Evolutionary conservation across 1,140 invertebrate species (phyloP).

Genomic region (Achroia grisella): DNA sequence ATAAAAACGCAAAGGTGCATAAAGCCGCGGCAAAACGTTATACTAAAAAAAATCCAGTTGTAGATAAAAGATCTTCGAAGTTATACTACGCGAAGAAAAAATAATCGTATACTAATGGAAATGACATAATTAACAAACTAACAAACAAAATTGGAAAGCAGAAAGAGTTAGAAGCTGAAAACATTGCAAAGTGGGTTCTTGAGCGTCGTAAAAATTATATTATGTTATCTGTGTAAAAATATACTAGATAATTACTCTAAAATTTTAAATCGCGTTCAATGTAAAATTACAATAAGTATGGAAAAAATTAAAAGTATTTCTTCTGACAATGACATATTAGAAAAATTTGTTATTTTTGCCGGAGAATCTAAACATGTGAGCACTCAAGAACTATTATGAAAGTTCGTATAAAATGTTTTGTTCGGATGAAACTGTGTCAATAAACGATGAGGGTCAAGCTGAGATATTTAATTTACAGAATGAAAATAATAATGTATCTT

Average conservation of each 20-base stretch:
- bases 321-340: no score
- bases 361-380: no score
- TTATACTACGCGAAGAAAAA: no score
- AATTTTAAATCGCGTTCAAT: no score
- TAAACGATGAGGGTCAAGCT: no score
- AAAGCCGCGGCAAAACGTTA: background rate
- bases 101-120: no score
- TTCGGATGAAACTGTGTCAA: no score
- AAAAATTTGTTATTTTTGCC: no score
- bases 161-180: constrained; percentile 12
- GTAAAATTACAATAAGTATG: constrained; percentile 14
- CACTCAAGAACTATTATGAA: no score
- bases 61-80: background rate
- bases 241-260: no score
- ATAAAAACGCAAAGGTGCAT: background rate
- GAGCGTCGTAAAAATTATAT: constrained; percentile 11
- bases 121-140: constrained; percentile 10
- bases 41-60: background rate
- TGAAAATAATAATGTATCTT: constrained; percentile 10
- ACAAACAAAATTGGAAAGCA: constrained; percentile 14
- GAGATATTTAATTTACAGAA: no score
- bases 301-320: constrained; percentile 14
- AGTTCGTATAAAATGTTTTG: no score
- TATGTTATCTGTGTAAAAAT: background rate
- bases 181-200: constrained; percentile 8